Base-by-base conservation (phyloP, 2,113 vertebrate species). In the Daubentonia madagascariensis region DNA sequence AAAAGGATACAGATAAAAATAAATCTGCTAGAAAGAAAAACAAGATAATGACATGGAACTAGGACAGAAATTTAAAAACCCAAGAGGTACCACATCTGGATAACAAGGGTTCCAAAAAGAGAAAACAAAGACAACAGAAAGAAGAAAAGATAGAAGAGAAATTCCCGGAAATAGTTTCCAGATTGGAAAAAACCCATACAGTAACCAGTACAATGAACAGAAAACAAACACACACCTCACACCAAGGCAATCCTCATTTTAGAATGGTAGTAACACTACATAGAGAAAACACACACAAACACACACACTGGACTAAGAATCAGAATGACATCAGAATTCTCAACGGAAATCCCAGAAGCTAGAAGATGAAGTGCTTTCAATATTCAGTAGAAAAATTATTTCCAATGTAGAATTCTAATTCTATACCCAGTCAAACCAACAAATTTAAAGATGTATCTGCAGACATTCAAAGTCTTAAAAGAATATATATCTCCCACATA, bases 381-480 rank as follows among this genome's bases (percentile, higher is more conserved):
- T 23, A 48, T 32, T 22, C 65, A 91, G 43, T 22, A 89, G 63
- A 94, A 87, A 97, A 86, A 73, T 43, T 75, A 87, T 83, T 84
- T 54, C n/a, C 70, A 97, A 91, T 43, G 37, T 40, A 88, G 23
- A 85, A 73, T 89, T 92, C 61, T 79, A 72, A 89, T 81, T 89
- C 81, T 89, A 25, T 4, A 79, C 25, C 18, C 32, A 89, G 76
- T 92, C 65, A 89, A 96, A 92, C 54, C 28, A 68, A 61, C n/a
- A 94, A 59, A 28, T 37, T 18, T 57, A 65, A 87, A 91, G 45
- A 83, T 52, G 48, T 65, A 75, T 37, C 35, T 22, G 1, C 11
- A 73, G 40, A 93, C 6, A 45, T 13, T 93, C 20, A 83, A 96
- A 40, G 13, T 79, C 91, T 79, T 65, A 12, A 63, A 50, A 73